Evolutionary conservation across 2,888 invertebrate genomes (phyloP).

Genomic region (Drosophila mimica): DNA sequence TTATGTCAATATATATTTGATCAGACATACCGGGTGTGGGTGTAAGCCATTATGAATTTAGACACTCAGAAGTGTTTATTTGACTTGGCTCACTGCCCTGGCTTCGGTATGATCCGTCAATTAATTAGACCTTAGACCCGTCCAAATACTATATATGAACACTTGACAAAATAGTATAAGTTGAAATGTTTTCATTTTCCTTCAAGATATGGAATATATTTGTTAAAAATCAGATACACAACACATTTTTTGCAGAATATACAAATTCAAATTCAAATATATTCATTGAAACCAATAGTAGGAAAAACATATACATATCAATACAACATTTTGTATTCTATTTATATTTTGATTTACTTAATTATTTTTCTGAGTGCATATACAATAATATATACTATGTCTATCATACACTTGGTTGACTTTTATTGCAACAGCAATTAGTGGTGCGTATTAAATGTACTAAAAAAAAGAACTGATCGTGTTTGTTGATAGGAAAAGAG

Average conservation of each 20-base stretch:
- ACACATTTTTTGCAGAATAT: background rate
- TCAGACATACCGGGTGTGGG: slow-evolving; percentile 40
- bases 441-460: slow-evolving; percentile 26
- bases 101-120: slow-evolving; percentile 43
- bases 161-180: background rate
- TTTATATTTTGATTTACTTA: background rate
- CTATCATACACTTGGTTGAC: slow-evolving; percentile 21
- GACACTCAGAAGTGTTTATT: slow-evolving; percentile 45
- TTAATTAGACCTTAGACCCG: slow-evolving; percentile 37
- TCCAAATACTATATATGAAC: background rate
- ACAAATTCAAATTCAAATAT: too few species aligned
- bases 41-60: slow-evolving; percentile 30
- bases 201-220: background rate
- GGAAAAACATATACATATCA: too few species aligned
- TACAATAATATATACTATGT: slow-evolving; percentile 1
- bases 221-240: background rate
- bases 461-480: slow-evolving; percentile 42
- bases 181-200: background rate
- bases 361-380: background rate
- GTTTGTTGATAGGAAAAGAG: slow-evolving; percentile 33
- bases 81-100: slow-evolving; percentile 56
- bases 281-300: background rate
- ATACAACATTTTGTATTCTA: background rate
- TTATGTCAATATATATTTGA: slow-evolving; percentile 49
- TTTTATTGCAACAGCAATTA: slow-evolving; percentile 45